Evolutionary conservation across 2,113 vertebrate species (phyloP).

Genomic region (Sakesphorus luctuosus): DNA sequence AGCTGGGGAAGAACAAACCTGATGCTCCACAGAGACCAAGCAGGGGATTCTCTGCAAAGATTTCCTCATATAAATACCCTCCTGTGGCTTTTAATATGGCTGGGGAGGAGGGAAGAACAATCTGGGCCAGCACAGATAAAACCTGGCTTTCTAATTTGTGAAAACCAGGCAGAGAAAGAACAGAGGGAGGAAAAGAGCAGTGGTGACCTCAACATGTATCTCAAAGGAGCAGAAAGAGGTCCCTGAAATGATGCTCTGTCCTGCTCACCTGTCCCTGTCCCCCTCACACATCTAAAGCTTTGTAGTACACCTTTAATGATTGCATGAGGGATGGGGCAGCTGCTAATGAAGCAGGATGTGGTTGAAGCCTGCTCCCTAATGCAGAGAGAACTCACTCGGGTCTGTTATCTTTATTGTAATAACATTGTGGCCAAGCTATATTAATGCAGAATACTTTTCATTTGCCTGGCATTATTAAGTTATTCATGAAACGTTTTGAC

Average conservation of each 20-base stretch:
- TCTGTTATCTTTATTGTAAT: neutral
- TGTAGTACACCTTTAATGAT: neutral
- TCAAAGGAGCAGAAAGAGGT: neutral
- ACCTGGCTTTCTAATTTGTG: neutral
- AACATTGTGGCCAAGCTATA: neutral
- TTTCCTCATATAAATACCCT: neutral
- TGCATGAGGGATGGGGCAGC: accelerated
- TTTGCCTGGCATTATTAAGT: neutral
- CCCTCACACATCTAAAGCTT: neutral
- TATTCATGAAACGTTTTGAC: neutral
- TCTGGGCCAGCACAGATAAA: neutral
- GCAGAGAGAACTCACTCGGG: neutral
- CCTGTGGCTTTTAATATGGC: neutral
- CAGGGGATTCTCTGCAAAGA: neutral
- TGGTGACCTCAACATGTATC: accelerated
- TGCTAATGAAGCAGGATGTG: neutral
- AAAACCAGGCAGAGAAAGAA: neutral
- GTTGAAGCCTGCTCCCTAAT: neutral
- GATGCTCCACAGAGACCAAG: neutral
- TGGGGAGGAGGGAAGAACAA: neutral
- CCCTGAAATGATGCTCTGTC: neutral
- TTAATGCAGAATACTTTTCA: neutral
- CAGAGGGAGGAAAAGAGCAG: neutral
- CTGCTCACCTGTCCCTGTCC: neutral
- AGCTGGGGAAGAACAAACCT: neutral